A percentile compares a stretch with the other conserved stretches of the same genome.
These are phyloP conservation scores for Hemiprocne comata DNA, from an alignment of 2,113 vertebrate genomes.

Conservation along the genomic window DNA sequence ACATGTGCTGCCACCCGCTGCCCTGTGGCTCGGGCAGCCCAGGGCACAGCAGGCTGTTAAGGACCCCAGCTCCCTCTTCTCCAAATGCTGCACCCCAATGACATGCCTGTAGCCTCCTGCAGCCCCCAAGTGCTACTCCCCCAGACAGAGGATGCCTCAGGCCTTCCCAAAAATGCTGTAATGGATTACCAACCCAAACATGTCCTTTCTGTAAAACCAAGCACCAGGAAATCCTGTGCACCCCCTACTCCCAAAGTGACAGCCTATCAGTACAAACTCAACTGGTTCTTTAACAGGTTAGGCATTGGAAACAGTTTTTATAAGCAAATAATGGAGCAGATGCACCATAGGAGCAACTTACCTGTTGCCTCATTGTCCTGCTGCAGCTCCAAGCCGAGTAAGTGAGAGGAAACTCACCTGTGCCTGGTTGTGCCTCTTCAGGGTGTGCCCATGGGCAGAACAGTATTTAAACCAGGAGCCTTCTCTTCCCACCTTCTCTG, in stretches of 20 bases:
- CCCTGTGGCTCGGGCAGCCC: accelerated
- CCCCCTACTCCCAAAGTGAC: accelerated
- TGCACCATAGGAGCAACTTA: not conserved
- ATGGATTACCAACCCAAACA: not conserved
- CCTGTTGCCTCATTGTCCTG: not conserved
- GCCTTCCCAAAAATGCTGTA: not conserved
- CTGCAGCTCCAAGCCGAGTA: not conserved
- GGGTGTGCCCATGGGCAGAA: not conserved
- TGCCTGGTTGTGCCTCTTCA: not conserved
- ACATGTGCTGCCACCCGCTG: accelerated
- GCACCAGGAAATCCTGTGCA: not conserved
- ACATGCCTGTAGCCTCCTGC: accelerated
- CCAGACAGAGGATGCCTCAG: accelerated
- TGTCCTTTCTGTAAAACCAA: not conserved
- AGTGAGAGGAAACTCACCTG: not conserved
- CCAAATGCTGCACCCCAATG: too few relatives aligned
- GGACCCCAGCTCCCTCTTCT: not conserved
- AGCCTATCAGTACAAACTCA: not conserved
- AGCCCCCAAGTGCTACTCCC: not conserved
- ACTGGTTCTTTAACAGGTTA: accelerated
- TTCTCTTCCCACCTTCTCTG: accelerated
- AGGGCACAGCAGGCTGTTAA: not conserved
- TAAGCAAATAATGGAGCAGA: accelerated
- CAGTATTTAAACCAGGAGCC: not conserved
- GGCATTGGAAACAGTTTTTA: not conserved